Percentiles rank a stretch among this genome's conserved stretches.
These are phyloP conservation scores for Grapholita molesta DNA, from an alignment of 1,140 invertebrate genomes.

Conservation along the genomic window DNA sequence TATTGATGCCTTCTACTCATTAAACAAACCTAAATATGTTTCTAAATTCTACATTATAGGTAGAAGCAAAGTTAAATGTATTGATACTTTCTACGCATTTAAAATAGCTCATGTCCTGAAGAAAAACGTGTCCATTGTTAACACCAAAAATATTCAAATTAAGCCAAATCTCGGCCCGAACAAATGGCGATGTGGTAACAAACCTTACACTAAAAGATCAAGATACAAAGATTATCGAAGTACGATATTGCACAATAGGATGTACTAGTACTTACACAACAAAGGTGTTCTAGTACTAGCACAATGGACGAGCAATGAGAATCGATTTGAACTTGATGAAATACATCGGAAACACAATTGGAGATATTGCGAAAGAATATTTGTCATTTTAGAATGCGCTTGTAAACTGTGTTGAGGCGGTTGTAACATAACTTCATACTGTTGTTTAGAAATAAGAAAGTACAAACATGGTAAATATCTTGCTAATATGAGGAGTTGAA, in stretches of 20 bases:
- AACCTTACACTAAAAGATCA: not conserved
- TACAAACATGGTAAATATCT: no score
- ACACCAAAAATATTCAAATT: not conserved
- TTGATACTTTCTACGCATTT: no score
- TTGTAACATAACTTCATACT: not conserved
- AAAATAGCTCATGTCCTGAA: no score
- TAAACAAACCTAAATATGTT: no score
- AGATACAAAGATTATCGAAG: not conserved
- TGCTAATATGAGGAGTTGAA: no score
- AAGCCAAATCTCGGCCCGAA: not conserved
- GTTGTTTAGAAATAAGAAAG: no score
- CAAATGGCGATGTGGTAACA: conserved; percentile 3
- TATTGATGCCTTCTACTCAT: no score
- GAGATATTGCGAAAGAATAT: not conserved
- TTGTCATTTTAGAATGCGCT: not conserved
- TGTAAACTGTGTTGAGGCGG: not conserved
- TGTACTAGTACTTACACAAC: not conserved
- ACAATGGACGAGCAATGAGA: not conserved
- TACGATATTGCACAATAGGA: not conserved
- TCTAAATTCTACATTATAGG: no score
- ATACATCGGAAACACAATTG: not conserved
- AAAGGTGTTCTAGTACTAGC: not conserved
- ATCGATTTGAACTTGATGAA: not conserved
- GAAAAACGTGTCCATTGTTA: not conserved
- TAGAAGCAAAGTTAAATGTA: no score